Conservation (phyloP, 2,113 vertebrate species). For the Meleagris gallopavo region DNA sequence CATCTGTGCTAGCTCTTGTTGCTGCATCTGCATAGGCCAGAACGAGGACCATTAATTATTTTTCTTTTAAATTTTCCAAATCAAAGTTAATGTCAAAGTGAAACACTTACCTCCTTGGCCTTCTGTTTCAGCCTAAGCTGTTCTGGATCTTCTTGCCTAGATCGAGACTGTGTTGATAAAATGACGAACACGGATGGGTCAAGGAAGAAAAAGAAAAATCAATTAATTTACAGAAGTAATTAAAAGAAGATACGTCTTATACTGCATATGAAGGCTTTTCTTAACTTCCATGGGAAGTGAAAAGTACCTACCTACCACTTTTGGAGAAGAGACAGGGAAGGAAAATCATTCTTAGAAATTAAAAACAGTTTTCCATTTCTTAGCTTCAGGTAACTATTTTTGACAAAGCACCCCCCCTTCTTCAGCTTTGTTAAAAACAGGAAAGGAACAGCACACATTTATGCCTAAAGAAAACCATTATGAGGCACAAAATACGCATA, state of each 20-base stretch:
- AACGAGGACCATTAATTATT: not conserved
- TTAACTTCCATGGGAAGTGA: not conserved
- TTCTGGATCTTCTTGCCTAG: constrained; percentile 93
- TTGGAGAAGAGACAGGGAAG: not conserved
- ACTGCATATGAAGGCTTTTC: not conserved
- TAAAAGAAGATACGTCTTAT: not conserved
- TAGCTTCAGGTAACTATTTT: not conserved
- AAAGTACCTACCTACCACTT: not conserved
- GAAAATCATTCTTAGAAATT: not conserved
- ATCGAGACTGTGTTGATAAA: constrained; percentile 83
- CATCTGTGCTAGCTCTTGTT: constrained; percentile 92
- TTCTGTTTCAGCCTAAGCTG: constrained; percentile 92
- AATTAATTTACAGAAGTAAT: not conserved
- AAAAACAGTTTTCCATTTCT: not conserved
- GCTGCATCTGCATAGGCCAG: constrained; percentile 86
- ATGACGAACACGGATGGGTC: not conserved
- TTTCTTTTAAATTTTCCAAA: not conserved
- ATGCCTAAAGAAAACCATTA: not conserved
- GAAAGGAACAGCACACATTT: not conserved
- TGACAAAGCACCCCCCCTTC: not conserved
- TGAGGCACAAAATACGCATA: not conserved
- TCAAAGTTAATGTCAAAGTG: not conserved
- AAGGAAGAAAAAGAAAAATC: not conserved
- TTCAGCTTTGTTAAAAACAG: not conserved
- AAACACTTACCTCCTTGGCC: constrained; percentile 88